Evolutionary conservation across 2,888 invertebrate species (phyloP).

Genomic region (Rhingia campestris): DNA sequence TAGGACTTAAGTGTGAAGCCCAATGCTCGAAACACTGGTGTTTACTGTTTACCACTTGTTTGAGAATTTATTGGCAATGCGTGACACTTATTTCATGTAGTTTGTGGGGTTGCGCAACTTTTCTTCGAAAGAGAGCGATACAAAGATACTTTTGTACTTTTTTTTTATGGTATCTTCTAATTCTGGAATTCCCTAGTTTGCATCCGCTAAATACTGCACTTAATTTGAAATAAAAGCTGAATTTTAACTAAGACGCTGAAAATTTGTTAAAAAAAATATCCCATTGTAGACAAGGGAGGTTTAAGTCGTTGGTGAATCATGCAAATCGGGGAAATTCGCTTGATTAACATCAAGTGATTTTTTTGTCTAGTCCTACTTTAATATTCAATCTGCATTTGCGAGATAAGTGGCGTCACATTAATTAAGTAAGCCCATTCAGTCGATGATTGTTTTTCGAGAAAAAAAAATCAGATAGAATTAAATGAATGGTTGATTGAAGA

Average conservation of each 20-base stretch:
- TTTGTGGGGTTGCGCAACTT: slow-evolving; percentile 15
- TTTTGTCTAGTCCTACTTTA: no score
- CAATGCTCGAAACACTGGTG: background rate
- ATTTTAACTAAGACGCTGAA: slow-evolving; percentile 24
- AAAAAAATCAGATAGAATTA: no score
- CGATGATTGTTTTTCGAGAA: no score
- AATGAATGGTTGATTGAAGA: no score
- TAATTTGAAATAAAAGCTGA: slow-evolving; percentile 2
- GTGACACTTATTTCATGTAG: slow-evolving; percentile 34
- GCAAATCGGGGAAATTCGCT: slow-evolving; percentile 31
- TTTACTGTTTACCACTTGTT: slow-evolving; percentile 28
- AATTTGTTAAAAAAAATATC: background rate
- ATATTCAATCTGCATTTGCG: no score
- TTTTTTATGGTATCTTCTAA: background rate
- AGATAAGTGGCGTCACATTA: no score
- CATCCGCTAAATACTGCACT: slow-evolving; percentile 6
- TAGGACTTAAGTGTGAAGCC: slow-evolving; percentile 39
- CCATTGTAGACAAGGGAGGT: background rate
- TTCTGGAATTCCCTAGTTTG: slow-evolving; percentile 36
- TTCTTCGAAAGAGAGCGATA: background rate
- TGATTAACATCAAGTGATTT: background rate
- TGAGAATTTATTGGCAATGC: slow-evolving; percentile 51
- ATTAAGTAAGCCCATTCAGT: no score
- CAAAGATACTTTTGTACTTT: slow-evolving; percentile 14
- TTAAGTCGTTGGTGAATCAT: slow-evolving; percentile 4